A percentile compares a stretch with the other conserved stretches of the same genome.
Conservation (phyloP, 2,888 invertebrate genomes). For the Tortrix viridana region DNA sequence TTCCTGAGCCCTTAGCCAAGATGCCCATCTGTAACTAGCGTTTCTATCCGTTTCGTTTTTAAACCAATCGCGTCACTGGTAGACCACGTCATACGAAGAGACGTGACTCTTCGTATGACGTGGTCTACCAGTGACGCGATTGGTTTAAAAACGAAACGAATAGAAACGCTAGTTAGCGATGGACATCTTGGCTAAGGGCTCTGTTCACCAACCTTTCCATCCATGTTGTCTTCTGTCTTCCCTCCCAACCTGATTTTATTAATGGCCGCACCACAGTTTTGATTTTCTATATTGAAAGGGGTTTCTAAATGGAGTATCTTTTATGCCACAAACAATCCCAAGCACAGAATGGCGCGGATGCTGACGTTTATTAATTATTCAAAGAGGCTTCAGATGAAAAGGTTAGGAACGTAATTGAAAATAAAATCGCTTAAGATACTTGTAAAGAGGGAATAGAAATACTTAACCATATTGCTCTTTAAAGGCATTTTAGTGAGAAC, state of each 20-base stretch:
- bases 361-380: slow-evolving; percentile 33
- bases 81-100: too few relatives aligned
- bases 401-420: slow-evolving; percentile 30
- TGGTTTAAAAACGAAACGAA: too few relatives aligned
- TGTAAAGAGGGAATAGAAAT: background rate
- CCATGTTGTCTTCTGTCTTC: slow-evolving; percentile 13
- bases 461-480: too few relatives aligned
- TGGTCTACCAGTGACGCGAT: too few relatives aligned
- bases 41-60: too few relatives aligned
- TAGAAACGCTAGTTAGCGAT: too few relatives aligned
- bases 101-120: too few relatives aligned
- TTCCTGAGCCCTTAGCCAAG: too few relatives aligned
- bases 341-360: slow-evolving; percentile 24
- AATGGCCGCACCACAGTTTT: slow-evolving; percentile 56
- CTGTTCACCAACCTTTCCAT: slow-evolving; percentile 5
- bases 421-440: slow-evolving; percentile 8
- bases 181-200: too few relatives aligned
- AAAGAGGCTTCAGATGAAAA: slow-evolving; percentile 23
- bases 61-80: too few relatives aligned
- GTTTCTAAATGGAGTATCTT: slow-evolving; percentile 50
- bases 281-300: slow-evolving; percentile 63
- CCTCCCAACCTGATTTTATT: slow-evolving; percentile 52
- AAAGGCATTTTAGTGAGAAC: too few relatives aligned
- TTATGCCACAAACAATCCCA: slow-evolving; percentile 46
- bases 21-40: too few relatives aligned